phyloP scores from a whole-genome alignment of 2,113 vertebrate genomes.

The pig (Sus scrofa) region DNA sequence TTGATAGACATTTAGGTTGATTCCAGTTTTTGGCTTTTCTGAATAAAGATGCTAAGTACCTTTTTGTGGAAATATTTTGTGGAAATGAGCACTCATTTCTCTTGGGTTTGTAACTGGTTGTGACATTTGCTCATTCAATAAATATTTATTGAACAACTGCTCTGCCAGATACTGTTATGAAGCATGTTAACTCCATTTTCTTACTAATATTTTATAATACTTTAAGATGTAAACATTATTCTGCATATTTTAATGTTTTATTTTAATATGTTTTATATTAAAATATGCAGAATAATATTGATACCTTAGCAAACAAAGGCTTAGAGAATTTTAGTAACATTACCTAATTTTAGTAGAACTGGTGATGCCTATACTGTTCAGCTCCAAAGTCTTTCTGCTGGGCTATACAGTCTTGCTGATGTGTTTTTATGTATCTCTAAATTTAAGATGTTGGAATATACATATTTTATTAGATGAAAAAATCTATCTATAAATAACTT shows the following conservation, averaged over 20 bases:
- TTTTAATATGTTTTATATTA: too few species aligned
- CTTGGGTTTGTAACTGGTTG: not conserved
- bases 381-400: not conserved
- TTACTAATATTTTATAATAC: not conserved
- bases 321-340: not conserved
- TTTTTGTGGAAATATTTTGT: conserved; percentile 3
- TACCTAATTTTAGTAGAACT: not conserved
- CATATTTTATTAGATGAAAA: conserved; percentile 43
- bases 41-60: conserved; percentile 13
- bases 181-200: not conserved
- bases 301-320: not conserved
- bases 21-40: not conserved
- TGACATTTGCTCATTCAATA: not conserved
- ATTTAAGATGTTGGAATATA: not conserved
- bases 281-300: too few species aligned
- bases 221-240: not conserved
- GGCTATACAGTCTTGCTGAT: not conserved
- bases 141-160: not conserved
- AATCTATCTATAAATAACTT: not conserved
- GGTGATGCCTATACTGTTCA: not conserved
- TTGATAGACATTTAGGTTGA: not conserved
- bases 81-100: not conserved
- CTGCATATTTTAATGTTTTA: not conserved
- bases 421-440: conserved; percentile 25
- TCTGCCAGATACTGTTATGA: too few species aligned